Percentiles rank a stretch among this genome's conserved stretches.
These are phyloP conservation scores for Galaxea fascicularis DNA, from an alignment of 92 coral and sea anemone species.

Conservation along the genomic window DNA sequence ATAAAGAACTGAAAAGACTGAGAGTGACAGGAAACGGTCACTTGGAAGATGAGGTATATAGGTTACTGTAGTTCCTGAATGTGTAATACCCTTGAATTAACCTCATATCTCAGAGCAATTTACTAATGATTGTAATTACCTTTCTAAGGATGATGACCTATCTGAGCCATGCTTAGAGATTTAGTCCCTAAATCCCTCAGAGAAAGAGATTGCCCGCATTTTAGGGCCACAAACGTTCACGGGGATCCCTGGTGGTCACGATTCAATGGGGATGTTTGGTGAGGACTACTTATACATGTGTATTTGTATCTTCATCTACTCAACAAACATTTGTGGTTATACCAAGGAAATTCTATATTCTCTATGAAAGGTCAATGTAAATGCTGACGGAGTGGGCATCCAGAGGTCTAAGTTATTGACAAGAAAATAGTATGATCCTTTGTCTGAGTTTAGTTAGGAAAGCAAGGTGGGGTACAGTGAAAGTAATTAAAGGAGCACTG, in stretches of 20 bases:
- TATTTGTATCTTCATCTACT: background rate
- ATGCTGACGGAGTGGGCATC: background rate
- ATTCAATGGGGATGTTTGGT: background rate
- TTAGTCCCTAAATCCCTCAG: background rate
- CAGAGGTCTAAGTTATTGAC: no score
- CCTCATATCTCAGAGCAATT: background rate
- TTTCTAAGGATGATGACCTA: background rate
- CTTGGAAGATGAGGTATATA: slow-evolving; percentile 4
- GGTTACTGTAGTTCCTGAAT: no score
- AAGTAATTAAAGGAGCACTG: background rate
- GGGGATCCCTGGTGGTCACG: background rate
- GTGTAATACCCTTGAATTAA: background rate
- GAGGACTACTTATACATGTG: no score
- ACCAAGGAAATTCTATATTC: background rate
- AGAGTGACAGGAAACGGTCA: slow-evolving; percentile 16
- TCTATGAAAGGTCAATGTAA: background rate
- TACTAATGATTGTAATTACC: background rate
- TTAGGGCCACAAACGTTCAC: slow-evolving; percentile 9
- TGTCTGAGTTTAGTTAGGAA: background rate
- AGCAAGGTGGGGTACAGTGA: background rate
- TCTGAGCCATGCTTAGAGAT: background rate
- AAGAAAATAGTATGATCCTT: no score
- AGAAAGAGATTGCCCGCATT: slow-evolving; percentile 11
- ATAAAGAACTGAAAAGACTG: no score
- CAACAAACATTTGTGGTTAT: background rate